A percentile compares a stretch with the other conserved stretches of the same genome.
Evolutionary conservation across 2,113 vertebrate genomes (phyloP).

Genomic region (Emydura subglobosa): DNA sequence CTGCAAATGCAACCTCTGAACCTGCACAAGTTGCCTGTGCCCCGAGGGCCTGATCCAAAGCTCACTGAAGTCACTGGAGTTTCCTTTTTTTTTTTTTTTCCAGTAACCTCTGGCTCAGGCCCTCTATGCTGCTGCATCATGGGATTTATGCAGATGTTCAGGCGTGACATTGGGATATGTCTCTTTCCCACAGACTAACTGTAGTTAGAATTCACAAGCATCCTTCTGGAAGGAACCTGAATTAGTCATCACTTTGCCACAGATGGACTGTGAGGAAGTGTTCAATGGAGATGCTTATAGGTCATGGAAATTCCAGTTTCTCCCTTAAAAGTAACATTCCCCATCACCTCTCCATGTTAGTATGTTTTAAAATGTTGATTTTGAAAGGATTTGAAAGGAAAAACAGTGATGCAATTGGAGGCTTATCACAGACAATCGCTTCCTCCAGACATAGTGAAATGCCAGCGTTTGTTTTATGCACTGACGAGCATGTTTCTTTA

Average conservation of each 20-base stretch:
- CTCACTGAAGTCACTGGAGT: not conserved
- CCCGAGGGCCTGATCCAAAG: not conserved
- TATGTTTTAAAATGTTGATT: not conserved
- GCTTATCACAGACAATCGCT: not conserved
- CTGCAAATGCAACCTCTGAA: not conserved
- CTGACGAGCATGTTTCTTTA: slow-evolving; percentile 51
- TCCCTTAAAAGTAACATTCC: slow-evolving; percentile 28
- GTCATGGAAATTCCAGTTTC: slow-evolving; percentile 46
- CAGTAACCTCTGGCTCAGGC: not conserved
- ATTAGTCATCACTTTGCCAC: slow-evolving; percentile 69
- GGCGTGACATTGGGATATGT: not conserved
- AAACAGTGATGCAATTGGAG: not conserved
- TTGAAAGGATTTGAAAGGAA: not conserved
- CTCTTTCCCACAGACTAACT: not conserved
- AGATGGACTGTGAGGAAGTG: slow-evolving; percentile 58
- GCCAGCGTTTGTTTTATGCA: not conserved
- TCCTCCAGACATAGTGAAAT: not conserved
- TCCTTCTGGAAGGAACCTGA: slow-evolving; percentile 69
- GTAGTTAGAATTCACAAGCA: slow-evolving; percentile 38
- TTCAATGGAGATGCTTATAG: slow-evolving; percentile 59
- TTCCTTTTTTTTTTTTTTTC: not conserved
- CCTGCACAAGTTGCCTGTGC: not conserved
- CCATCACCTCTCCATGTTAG: not conserved
- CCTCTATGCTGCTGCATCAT: not conserved
- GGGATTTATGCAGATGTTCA: not conserved